A percentile compares a stretch with the other conserved stretches of the same genome.
Evolutionary conservation across 92 coral and sea anemone genomes (phyloP).

Genomic region (Parazoanthus darwini): DNA sequence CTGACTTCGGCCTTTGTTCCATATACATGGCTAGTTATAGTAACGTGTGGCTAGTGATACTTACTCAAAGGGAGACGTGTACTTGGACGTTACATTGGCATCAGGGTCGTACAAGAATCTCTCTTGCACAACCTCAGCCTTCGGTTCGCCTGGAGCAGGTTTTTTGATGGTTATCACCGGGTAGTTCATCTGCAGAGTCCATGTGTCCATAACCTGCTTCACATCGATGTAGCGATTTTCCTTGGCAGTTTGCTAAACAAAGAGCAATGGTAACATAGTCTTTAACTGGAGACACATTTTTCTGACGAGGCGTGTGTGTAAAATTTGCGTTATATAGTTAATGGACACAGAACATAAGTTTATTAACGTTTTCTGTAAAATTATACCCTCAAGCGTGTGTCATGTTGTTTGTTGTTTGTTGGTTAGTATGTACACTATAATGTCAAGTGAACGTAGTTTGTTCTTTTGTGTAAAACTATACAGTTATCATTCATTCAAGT

Average conservation of each 20-base stretch:
- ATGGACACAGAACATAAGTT: no score
- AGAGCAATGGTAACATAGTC: background rate
- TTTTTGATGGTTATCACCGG: constrained; percentile 40
- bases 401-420: background rate
- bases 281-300: background rate
- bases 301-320: background rate
- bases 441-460: background rate
- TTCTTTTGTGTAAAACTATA: background rate
- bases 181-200: constrained; percentile 49
- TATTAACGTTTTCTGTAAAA: background rate
- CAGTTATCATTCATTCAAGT: background rate
- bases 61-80: constrained; percentile 31
- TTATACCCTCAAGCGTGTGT: background rate
- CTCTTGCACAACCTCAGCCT: constrained; percentile 33
- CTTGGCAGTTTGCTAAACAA: background rate
- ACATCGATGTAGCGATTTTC: constrained; percentile 2
- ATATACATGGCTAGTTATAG: no score
- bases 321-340: background rate
- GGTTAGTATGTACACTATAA: background rate
- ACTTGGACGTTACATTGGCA: constrained; percentile 39
- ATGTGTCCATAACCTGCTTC: constrained; percentile 42
- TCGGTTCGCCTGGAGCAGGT: background rate
- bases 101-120: constrained; percentile 34
- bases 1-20: background rate
- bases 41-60: background rate